phyloP scores from a whole-genome alignment of 2,113 vertebrate genomes.

The Hypomesus transpacificus region DNA sequence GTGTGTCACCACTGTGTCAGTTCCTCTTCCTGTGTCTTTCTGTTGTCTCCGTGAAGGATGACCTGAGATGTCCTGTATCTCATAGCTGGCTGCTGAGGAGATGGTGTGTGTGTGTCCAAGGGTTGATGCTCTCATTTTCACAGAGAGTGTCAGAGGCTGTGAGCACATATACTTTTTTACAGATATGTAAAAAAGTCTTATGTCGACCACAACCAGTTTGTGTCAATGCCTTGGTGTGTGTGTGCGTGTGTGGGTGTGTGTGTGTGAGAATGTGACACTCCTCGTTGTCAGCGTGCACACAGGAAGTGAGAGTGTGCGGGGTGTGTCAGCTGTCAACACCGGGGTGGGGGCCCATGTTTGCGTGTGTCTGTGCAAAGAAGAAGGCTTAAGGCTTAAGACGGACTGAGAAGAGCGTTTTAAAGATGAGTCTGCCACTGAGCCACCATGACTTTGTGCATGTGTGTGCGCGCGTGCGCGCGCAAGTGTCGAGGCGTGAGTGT shows the following conservation, averaged over 20 bases:
- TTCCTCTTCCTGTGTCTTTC: too few species aligned
- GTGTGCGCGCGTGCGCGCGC: too few species aligned
- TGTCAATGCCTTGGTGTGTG: constrained; percentile 3
- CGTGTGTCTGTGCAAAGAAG: not conserved
- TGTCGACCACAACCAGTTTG: constrained; percentile 23
- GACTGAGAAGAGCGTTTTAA: too few species aligned
- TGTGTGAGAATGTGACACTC: constrained; percentile 8
- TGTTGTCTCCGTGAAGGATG: too few species aligned
- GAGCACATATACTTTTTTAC: constrained; percentile 39
- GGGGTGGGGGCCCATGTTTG: too few species aligned
- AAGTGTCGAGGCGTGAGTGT: too few species aligned
- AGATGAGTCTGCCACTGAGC: too few species aligned
- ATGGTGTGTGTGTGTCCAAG: constrained; percentile 1
- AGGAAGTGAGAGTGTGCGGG: not conserved
- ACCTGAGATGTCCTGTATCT: too few species aligned
- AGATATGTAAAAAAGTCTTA: constrained; percentile 28
- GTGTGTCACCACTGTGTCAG: too few species aligned
- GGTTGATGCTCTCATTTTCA: constrained; percentile 17
- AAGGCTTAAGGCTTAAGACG: too few species aligned
- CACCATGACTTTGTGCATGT: too few species aligned
- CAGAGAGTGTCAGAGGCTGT: constrained; percentile 2
- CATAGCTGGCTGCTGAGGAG: not conserved
- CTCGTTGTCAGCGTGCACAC: not conserved
- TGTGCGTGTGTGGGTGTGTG: constrained; percentile 7
- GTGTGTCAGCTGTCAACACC: not conserved